These are phyloP conservation scores for Tetranychus piercei DNA, from an alignment of 2,888 invertebrate genomes.

Conservation along the genomic window DNA sequence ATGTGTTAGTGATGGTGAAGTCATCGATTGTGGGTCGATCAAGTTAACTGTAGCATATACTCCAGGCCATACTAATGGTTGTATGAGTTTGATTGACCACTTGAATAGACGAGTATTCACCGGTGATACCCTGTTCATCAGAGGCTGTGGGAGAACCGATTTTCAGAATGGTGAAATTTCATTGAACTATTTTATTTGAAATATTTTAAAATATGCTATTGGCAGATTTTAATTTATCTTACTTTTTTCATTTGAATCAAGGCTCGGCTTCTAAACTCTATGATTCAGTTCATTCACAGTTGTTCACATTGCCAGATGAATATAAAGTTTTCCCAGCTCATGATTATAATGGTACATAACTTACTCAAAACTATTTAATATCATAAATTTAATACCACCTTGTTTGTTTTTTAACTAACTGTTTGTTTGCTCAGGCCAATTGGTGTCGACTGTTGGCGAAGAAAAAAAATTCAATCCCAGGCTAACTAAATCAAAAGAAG, in stretches of 20 bases:
- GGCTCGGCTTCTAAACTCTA: conserved; percentile 43
- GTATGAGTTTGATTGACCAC: conserved; percentile 46
- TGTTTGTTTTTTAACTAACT: neutral
- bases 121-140: conserved; percentile 77
- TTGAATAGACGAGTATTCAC: conserved; percentile 66
- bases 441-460: conserved; percentile 72
- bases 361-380: neutral
- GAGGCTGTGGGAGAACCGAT: conserved; percentile 95
- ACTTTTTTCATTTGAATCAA: neutral
- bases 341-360: conserved; percentile 54
- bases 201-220: neutral
- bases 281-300: conserved; percentile 63
- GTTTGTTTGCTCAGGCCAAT: conserved; percentile 42
- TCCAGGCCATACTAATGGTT: conserved; percentile 49
- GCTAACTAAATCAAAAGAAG: conserved; percentile 54
- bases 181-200: neutral
- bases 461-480: conserved; percentile 75
- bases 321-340: conserved; percentile 82
- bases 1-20: conserved; percentile 50
- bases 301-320: conserved; percentile 66
- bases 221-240: neutral
- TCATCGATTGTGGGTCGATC: conserved; percentile 51
- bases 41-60: conserved; percentile 51
- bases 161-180: conserved; percentile 67
- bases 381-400: neutral